Percentiles rank a stretch among this genome's conserved stretches.
Conservation (phyloP, 2,888 invertebrate species). For the Stomorhina lunata region DNA sequence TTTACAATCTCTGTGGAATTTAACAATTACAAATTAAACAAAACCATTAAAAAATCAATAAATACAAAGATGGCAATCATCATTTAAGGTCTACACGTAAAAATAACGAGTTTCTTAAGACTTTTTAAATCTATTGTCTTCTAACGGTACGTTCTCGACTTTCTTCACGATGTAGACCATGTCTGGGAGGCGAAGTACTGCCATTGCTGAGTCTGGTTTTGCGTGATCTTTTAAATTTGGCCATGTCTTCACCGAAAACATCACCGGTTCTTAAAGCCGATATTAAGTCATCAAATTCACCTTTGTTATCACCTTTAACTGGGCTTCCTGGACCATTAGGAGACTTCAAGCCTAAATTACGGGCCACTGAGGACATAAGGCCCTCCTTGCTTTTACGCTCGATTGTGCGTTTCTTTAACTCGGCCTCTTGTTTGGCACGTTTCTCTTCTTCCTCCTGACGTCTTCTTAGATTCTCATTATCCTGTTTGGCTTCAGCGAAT, state of each 20-base stretch:
- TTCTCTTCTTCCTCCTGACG: constrained; percentile 95
- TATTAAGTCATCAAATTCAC: constrained; percentile 97
- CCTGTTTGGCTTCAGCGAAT: constrained; percentile 90
- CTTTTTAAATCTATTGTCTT: constrained; percentile 72
- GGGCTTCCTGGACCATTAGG: constrained; percentile 77
- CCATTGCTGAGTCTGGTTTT: constrained; percentile 83
- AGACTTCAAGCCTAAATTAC: constrained; percentile 85
- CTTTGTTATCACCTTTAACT: constrained; percentile 83
- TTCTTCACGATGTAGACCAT: constrained; percentile 84
- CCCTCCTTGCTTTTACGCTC: constrained; percentile 91
- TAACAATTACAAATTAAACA: constrained; percentile 51
- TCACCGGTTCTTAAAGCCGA: constrained; percentile 96
- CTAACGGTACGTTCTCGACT: constrained; percentile 84
- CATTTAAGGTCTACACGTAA: background rate
- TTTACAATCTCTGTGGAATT: constrained; percentile 49
- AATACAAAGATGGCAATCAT: constrained; percentile 57
- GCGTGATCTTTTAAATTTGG: constrained; percentile 91
- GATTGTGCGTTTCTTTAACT: constrained; percentile 91
- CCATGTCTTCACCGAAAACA: constrained; percentile 97
- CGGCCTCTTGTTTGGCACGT: constrained; percentile 92
- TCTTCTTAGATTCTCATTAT: constrained; percentile 91
- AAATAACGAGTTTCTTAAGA: background rate
- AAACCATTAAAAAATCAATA: constrained; percentile 43
- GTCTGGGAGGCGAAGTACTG: constrained; percentile 84
- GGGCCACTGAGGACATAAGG: constrained; percentile 87